Conservation (phyloP, 2,797 vertebrate genomes). For the Rhodeus uyekii region DNA sequence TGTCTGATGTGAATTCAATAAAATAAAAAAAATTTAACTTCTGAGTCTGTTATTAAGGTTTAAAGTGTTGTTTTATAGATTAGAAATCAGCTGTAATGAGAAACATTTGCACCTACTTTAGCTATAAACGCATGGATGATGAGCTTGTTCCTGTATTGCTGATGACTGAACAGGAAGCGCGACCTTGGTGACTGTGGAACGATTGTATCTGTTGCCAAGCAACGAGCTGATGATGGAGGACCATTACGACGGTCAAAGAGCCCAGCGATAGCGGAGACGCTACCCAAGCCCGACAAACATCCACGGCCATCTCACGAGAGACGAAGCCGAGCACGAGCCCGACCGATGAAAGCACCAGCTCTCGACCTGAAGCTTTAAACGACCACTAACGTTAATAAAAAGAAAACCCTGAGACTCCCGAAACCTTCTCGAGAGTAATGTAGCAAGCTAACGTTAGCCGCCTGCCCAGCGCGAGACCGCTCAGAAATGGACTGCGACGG, state of each 20-base stretch:
- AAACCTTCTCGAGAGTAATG: constrained; percentile 30
- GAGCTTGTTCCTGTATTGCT: not conserved
- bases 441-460: constrained; percentile 52
- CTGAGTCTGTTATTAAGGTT: not conserved
- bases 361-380: not conserved
- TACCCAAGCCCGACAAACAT: not conserved
- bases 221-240: constrained; percentile 26
- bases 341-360: not conserved
- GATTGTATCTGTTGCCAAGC: constrained; percentile 23
- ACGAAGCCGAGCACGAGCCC: not conserved
- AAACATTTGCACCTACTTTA: not conserved
- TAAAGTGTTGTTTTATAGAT: not conserved
- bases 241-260: constrained; percentile 1
- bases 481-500: constrained; percentile 54
- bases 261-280: constrained; percentile 4
- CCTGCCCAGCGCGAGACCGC: not conserved
- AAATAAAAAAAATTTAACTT: not conserved
- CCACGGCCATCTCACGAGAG: not conserved
- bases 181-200: not conserved
- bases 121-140: not conserved
- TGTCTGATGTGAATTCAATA: constrained; percentile 1
- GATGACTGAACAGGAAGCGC: not conserved
- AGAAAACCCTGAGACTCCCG: not conserved
- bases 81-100: not conserved
- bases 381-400: not conserved